A percentile compares a stretch with the other conserved stretches of the same genome.
phyloP scores from a whole-genome alignment of 2,797 vertebrate genomes.

The Chloroceryle inda region DNA sequence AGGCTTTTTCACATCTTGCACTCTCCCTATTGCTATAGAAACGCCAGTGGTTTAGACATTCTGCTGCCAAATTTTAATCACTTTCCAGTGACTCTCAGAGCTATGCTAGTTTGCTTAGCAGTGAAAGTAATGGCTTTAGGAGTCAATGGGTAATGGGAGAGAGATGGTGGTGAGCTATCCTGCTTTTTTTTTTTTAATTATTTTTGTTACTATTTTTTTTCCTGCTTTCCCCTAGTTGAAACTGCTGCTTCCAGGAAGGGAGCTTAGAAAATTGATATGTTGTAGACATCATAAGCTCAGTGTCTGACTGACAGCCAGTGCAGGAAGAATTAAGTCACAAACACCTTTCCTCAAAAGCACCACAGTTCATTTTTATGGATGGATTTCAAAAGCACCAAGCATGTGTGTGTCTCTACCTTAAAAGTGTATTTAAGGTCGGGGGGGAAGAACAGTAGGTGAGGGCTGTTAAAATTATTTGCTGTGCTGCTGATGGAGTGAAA shows the following conservation, averaged over 20 bases:
- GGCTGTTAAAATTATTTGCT: neutral
- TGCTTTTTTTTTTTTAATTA: neutral
- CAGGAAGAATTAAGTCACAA: neutral
- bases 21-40: slow-evolving; percentile 48
- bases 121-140: neutral
- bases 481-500: neutral
- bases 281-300: neutral
- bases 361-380: fast-evolving
- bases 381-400: neutral
- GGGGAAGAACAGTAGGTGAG: neutral
- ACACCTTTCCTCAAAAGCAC: neutral
- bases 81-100: neutral
- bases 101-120: neutral
- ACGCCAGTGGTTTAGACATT: neutral
- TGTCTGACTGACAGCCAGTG: neutral
- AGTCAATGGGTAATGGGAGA: neutral
- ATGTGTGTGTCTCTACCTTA: neutral
- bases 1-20: neutral
- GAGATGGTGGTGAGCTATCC: neutral
- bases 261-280: neutral
- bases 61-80: slow-evolving; percentile 6
- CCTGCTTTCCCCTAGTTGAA: neutral
- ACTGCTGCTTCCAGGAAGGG: neutral
- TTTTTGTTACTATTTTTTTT: no score
- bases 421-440: neutral